These are phyloP conservation scores for Bombus cullumanus DNA, from an alignment of 1,140 invertebrate genomes.

Conservation along the genomic window DNA sequence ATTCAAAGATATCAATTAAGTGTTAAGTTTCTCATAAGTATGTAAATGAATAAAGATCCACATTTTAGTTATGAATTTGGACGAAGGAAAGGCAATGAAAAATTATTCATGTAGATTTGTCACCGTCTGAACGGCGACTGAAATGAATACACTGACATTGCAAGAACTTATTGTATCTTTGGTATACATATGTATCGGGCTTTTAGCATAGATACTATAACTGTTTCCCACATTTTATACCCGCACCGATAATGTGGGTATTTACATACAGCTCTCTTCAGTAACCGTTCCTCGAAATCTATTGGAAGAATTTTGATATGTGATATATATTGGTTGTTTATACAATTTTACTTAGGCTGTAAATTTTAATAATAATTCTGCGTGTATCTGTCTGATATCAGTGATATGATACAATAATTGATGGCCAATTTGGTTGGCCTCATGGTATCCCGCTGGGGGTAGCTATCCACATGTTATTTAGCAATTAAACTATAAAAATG, in stretches of 20 bases:
- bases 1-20: background rate
- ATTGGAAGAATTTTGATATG: background rate
- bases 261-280: constrained; percentile 12
- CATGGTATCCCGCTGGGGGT: no score
- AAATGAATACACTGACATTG: constrained; percentile 34
- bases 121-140: background rate
- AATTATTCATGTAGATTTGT: background rate
- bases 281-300: background rate
- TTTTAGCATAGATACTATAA: constrained; percentile 46
- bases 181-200: constrained; percentile 30
- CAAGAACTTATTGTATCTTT: constrained; percentile 48
- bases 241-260: constrained; percentile 39
- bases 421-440: background rate
- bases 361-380: background rate
- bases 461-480: no score
- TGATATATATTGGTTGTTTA: background rate
- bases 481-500: no score
- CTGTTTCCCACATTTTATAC: constrained; percentile 44
- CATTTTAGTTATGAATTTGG: background rate
- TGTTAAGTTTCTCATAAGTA: background rate
- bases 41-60: background rate
- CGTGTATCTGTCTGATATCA: no score
- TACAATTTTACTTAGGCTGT: background rate
- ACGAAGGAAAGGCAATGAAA: no score
- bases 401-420: background rate